Evolutionary conservation across 2,797 vertebrate genomes (phyloP), one percentile per base, ranked within the genome.

Genomic region (Sebastes oblongus): DNA sequence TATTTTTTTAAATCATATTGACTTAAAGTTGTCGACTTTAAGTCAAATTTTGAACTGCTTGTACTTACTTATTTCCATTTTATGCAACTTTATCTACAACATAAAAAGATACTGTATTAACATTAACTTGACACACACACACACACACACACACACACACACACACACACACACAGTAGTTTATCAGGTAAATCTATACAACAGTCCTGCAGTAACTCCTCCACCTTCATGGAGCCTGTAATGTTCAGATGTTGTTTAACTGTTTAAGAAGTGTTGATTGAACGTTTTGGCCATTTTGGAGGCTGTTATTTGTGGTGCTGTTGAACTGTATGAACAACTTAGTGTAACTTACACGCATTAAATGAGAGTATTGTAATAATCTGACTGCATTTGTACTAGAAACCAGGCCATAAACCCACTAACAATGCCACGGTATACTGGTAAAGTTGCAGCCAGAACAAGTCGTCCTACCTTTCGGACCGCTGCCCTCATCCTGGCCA

Each of bases 391-490:
- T 50, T 50, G 46, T 50, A 20, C 18, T 0, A 18, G 46, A 20
- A 55, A 55, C 54, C 52, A 18, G n/a, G 58, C 27, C 16, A 20
- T 6, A 42, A 20, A 30, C 52, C n/a, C 10, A 1, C 11, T 55
- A 12, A 55, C 54, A 55, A 12, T 58, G 59, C 20, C 29, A 34
- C 30, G n/a, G 24, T n/a, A 39, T 39, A 29, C 12, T 1, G 20
- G 4, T 7, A 12, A 46, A 27, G n/a, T 7, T 10, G 10, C 8
- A 8, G 2, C 1, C 22, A 12, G 9, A 34, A 25, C 25, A 39
- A 24, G 29, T 2, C 4, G 6, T n/a, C 56, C 10, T 83, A 91
- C 90, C 88, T 80, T 62, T 80, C 3, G 22, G 81, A 0, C 34
- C 2, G 2, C 52, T 27, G 7, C n/a, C 30, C 24, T 2, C 8